Evolutionary conservation across 2,113 vertebrate genomes (phyloP), one percentile per base, ranked within the genome.

Genomic region (Ceyx melanurus): DNA sequence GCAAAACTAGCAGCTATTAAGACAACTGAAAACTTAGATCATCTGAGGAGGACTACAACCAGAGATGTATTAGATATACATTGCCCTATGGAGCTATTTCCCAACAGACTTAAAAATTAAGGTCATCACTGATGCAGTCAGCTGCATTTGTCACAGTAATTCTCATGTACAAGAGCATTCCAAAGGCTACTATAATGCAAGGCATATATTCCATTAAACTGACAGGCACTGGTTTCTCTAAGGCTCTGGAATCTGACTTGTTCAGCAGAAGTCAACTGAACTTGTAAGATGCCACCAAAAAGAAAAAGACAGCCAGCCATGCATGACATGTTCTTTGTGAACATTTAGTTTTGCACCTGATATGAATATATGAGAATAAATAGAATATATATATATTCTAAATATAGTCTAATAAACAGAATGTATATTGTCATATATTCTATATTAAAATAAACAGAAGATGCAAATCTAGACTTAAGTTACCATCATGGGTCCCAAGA

Each of bases 301-400:
- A 50, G 15, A 53, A 15, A 56, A 43, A 15, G 28, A 31, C 5
- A 26, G 37, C 50, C 2, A 35, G 16, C 6, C 20, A 22, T 1
- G 3, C 17, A 77, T 8, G 45, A 23, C 16, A 35, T 2, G 4
- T 1, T 56, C 53, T 56, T 64, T 3, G 3, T 70, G 0, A 72
- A 35, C 9, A 40, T 48, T 46, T 53, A 46, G 43, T n/a, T 90
- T 71, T 75, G 26, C 10, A 66, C 3, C 3, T 21, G 46, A 48
- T 20, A 61, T 9, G 66, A 51, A 10, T 50, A 5, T 10, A 29
- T 2, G 18, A 71, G 5, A 51, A 9, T 84, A 80, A 72, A 54
- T 4, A 12, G 15, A 57, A 48, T 35, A 37, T 37, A 37, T 37
- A 37, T 37, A 37, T 37, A 37, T 37, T 37, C 37, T 37, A 37